Conservation (phyloP, 1,140 invertebrate species). For the Prorops nasuta region DNA sequence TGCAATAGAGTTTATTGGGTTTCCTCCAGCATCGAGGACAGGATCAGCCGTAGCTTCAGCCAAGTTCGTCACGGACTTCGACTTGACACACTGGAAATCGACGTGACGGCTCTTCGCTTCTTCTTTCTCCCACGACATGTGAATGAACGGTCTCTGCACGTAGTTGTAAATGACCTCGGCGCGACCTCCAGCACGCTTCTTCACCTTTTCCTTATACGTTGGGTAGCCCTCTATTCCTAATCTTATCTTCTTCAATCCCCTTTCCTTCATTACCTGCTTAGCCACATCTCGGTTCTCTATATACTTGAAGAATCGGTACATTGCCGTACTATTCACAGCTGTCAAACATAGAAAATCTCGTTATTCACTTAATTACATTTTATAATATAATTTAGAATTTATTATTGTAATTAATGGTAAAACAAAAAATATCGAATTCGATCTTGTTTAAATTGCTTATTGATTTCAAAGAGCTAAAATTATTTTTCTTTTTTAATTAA, state of each 20-base stretch:
- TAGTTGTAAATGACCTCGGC: conserved; percentile 99
- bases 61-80: conserved; percentile 90
- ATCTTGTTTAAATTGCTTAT: too few relatives aligned
- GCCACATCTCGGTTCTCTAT: conserved; percentile 99
- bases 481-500: too few relatives aligned
- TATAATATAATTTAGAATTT: neutral
- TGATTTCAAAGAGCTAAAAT: too few relatives aligned
- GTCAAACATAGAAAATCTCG: conserved; percentile 28
- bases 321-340: conserved; percentile 85
- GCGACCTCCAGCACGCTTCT: conserved; percentile 84
- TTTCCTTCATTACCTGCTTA: conserved; percentile 97
- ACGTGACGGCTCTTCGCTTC: conserved; percentile 98
- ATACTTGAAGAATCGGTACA: conserved; percentile 99
- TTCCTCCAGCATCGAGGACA: conserved; percentile 63
- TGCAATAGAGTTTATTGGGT: conserved; percentile 52
- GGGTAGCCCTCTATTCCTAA: conserved; percentile 99
- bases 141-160: conserved; percentile 98
- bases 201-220: conserved; percentile 97
- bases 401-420: neutral
- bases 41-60: conserved; percentile 90
- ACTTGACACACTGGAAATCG: conserved; percentile 96
- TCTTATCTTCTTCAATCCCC: conserved; percentile 98
- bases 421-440: too few relatives aligned
- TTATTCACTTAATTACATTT: neutral
- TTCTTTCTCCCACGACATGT: conserved; percentile 99